Evolutionary conservation across 2,888 invertebrate species (phyloP).

Genomic region (Sarcophaga caerulescens): DNA sequence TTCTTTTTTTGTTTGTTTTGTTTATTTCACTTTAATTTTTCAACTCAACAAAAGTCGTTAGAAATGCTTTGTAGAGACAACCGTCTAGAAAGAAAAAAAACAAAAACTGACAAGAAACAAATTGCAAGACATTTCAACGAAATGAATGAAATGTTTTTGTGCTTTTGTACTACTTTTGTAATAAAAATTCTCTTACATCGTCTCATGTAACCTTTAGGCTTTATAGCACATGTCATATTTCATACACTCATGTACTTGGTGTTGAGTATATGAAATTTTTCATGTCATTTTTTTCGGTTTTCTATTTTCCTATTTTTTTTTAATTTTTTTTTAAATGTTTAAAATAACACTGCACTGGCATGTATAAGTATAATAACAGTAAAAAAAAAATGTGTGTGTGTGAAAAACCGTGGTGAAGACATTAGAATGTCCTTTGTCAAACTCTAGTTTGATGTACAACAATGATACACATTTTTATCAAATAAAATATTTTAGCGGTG

Average conservation of each 20-base stretch:
- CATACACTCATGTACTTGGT: not conserved
- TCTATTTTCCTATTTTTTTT: not conserved
- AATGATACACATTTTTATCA: too few relatives aligned
- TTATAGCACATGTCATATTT: slow-evolving; percentile 43
- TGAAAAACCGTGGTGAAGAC: slow-evolving; percentile 11
- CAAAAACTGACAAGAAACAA: not conserved
- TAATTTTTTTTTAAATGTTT: not conserved
- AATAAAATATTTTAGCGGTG: too few relatives aligned
- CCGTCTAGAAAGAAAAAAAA: not conserved
- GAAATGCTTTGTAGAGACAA: not conserved
- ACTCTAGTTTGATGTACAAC: slow-evolving; percentile 7
- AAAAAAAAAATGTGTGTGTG: not conserved
- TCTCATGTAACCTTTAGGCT: slow-evolving; percentile 17
- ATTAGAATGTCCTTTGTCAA: slow-evolving; percentile 40
- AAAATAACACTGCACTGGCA: not conserved
- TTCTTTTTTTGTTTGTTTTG: too few relatives aligned
- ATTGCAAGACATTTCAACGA: not conserved
- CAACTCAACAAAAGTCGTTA: not conserved
- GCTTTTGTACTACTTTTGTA: not conserved
- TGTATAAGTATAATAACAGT: not conserved
- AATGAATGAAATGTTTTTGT: too few relatives aligned
- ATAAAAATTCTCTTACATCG: not conserved
- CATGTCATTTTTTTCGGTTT: not conserved
- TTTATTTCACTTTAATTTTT: not conserved
- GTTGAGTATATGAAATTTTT: slow-evolving; percentile 9